phyloP scores from a whole-genome alignment of 2,797 vertebrate species.

The Leptatherina wallacei region DNA sequence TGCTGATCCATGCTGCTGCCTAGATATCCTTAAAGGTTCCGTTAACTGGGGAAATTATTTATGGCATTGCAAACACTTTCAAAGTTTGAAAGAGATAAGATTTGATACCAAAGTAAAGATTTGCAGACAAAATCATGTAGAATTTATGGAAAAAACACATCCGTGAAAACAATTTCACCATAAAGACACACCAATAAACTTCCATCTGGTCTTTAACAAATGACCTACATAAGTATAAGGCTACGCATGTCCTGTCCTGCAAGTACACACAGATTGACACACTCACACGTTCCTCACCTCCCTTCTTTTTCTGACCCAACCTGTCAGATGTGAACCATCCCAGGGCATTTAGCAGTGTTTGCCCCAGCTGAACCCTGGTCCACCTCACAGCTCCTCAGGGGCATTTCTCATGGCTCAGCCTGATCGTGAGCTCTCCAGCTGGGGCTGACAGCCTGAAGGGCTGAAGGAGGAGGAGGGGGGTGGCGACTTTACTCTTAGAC shows the following conservation, averaged over 20 bases:
- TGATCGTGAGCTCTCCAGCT: constrained; percentile 64
- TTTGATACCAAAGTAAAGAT: too few species aligned
- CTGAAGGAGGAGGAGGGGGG: constrained; percentile 16
- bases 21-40: constrained; percentile 10
- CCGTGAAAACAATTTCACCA: not conserved
- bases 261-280: constrained; percentile 8
- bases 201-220: constrained; percentile 55
- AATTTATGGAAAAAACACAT: not conserved
- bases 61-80: not conserved
- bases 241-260: constrained; percentile 10
- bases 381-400: constrained; percentile 63
- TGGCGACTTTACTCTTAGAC: constrained; percentile 40
- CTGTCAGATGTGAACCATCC: constrained; percentile 62
- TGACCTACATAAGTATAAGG: constrained; percentile 53
- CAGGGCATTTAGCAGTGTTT: constrained; percentile 65
- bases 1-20: constrained; percentile 17
- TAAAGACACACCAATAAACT: constrained; percentile 22
- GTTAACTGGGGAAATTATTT: constrained; percentile 2
- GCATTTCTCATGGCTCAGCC: constrained; percentile 48
- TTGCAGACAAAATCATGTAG: too few species aligned
- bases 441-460: constrained; percentile 55
- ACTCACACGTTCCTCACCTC: constrained; percentile 13
- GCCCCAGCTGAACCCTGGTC: constrained; percentile 70
- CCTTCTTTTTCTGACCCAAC: constrained; percentile 53
- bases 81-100: not conserved